These are phyloP conservation scores for Drosophila fungiperda DNA, from an alignment of 2,888 invertebrate genomes.

Conservation along the genomic window DNA sequence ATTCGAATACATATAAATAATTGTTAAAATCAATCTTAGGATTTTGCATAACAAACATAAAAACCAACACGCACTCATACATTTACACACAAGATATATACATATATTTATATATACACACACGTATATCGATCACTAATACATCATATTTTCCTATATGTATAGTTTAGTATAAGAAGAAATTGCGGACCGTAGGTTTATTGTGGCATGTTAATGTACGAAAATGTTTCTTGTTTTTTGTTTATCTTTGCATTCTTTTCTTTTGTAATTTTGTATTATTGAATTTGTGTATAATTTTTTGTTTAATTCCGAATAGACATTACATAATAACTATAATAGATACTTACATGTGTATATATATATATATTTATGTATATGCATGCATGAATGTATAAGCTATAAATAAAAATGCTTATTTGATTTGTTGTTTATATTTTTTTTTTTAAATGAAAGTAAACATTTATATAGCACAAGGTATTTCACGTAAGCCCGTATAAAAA, in stretches of 20 bases:
- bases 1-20: conserved; percentile 44
- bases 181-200: conserved; percentile 36
- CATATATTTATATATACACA: neutral
- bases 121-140: conserved; percentile 8
- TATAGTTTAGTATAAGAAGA: conserved; percentile 35
- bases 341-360: conserved; percentile 12
- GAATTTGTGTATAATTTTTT: neutral
- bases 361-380: conserved; percentile 12
- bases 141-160: conserved; percentile 5
- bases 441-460: conserved; percentile 67
- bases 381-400: conserved; percentile 31
- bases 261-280: neutral
- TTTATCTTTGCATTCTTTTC: neutral
- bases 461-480: conserved; percentile 72
- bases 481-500: conserved; percentile 77
- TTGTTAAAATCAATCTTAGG: neutral
- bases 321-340: conserved; percentile 12
- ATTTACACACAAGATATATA: conserved; percentile 18
- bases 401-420: conserved; percentile 63
- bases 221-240: conserved; percentile 13
- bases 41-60: conserved; percentile 4
- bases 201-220: conserved; percentile 19
- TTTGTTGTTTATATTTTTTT: conserved; percentile 19
- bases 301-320: conserved; percentile 14
- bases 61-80: conserved; percentile 13